Percentiles rank a stretch among this genome's conserved stretches.
Evolutionary conservation across 2,113 vertebrate species (phyloP).

Genomic region (Neotragus pygmaeus): DNA sequence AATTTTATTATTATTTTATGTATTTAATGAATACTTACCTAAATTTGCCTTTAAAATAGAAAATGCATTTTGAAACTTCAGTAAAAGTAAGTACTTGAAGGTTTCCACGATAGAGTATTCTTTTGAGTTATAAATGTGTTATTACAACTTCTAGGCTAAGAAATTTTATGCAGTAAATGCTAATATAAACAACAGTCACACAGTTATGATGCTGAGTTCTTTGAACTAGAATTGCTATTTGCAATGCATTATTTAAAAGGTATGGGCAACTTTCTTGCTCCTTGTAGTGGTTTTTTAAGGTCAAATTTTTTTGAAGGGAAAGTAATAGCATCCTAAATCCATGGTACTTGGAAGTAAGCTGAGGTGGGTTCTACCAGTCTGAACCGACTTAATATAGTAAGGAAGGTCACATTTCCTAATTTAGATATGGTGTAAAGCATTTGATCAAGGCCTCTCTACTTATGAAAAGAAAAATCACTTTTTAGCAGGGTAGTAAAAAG

Average conservation of each 20-base stretch:
- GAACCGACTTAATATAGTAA: background rate
- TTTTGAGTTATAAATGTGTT: conserved; percentile 13
- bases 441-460: background rate
- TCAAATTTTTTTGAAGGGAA: background rate
- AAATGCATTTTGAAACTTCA: background rate
- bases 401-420: background rate
- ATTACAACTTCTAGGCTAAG: background rate
- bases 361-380: background rate
- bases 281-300: background rate
- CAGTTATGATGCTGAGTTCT: background rate
- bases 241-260: conserved; percentile 8
- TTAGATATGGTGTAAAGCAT: background rate
- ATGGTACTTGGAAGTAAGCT: conserved; percentile 27
- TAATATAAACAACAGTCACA: background rate
- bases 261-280: background rate
- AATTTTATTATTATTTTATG: background rate
- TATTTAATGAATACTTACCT: background rate
- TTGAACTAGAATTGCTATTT: conserved; percentile 32
- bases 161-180: background rate
- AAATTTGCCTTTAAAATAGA: conserved; percentile 41
- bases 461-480: background rate
- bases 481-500: background rate
- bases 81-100: background rate
- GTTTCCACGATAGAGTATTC: background rate
- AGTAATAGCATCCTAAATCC: background rate